These are phyloP conservation scores for Tenthredo mesomela DNA, from an alignment of 2,888 invertebrate genomes.

Conservation along the genomic window DNA sequence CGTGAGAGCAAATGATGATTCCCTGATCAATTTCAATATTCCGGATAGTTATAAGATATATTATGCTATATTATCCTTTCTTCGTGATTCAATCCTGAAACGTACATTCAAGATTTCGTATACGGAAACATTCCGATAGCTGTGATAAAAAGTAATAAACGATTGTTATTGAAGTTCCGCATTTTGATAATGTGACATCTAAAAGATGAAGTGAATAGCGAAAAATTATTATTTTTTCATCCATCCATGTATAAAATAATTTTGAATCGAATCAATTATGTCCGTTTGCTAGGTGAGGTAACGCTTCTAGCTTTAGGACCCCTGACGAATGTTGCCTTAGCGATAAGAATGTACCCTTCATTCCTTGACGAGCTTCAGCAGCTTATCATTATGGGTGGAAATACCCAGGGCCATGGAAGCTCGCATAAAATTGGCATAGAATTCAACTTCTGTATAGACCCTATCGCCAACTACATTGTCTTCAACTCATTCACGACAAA, in stretches of 20 bases:
- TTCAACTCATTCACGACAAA: slow-evolving; percentile 73
- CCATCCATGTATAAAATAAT: not conserved
- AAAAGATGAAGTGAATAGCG: too few relatives aligned
- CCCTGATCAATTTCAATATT: too few relatives aligned
- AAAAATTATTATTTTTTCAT: not conserved
- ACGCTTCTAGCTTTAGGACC: slow-evolving; percentile 78
- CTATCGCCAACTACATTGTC: slow-evolving; percentile 81
- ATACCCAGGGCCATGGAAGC: slow-evolving; percentile 72
- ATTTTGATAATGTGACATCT: not conserved
- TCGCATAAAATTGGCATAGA: slow-evolving; percentile 76
- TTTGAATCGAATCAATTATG: not conserved
- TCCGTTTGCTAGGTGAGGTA: slow-evolving; percentile 68
- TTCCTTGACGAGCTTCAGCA: slow-evolving; percentile 70
- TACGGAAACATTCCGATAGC: not conserved
- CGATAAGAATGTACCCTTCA: slow-evolving; percentile 75
- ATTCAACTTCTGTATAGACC: slow-evolving; percentile 82
- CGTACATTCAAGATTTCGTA: too few relatives aligned
- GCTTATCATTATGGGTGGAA: slow-evolving; percentile 75
- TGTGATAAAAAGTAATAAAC: not conserved
- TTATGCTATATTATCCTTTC: too few relatives aligned
- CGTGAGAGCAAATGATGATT: too few relatives aligned
- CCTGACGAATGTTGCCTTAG: slow-evolving; percentile 80
- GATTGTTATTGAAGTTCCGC: not conserved
- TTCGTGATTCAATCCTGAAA: too few relatives aligned
- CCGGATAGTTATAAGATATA: too few relatives aligned